Evolutionary conservation across 2,797 vertebrate genomes (phyloP), one percentile per base, ranked within the genome.

Genomic region (Hypotaenidia okinawae): DNA sequence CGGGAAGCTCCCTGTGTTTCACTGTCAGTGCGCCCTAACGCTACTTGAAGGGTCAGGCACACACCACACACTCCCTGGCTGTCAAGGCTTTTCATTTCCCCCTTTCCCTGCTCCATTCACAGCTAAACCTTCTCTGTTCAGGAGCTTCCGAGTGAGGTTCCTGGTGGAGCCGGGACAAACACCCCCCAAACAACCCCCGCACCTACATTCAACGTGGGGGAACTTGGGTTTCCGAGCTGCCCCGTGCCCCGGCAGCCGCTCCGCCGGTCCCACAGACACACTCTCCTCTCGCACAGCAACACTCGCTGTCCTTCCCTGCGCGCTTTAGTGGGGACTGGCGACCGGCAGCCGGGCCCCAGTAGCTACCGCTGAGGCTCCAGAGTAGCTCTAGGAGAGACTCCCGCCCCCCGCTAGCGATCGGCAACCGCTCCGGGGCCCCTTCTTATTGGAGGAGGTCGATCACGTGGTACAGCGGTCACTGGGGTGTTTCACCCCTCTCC

Each of bases 351-450:
- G 45, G 11, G 10, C 22, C 5, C 22, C 47, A 6, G 47, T 10
- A 23, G 47, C 43, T 45, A 23, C 47, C 47, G 47, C 43, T 47
- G 21, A 47, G 47, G 18, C 41, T 32, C 25, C 24, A 7, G 24
- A 51, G 24, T 14, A 25, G 13, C 23, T 13, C 23, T 25, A 25
- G 7, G 23, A 25, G 13, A 25, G 24, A 11, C 7, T 7, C 49
- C 47, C 47, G 21, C 21, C 21, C 49, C 49, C 6, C 59, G 2
- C 4, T 33, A 25, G 9, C 5, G 1, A 0, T 22, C 1, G 3
- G 1, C 6, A 0, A 0, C 4, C 9, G 2, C 12, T 4, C 16
- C 16, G 10, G 1, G 10, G 2, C 18, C 28, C 12, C 10, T 2
- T 3, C 25, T 27, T 24, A 64, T 59, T 54, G 66, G 67, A 5